These are phyloP conservation scores for Caenorhabditis parvicauda DNA, from an alignment of 2,888 invertebrate species.

Conservation along the genomic window DNA sequence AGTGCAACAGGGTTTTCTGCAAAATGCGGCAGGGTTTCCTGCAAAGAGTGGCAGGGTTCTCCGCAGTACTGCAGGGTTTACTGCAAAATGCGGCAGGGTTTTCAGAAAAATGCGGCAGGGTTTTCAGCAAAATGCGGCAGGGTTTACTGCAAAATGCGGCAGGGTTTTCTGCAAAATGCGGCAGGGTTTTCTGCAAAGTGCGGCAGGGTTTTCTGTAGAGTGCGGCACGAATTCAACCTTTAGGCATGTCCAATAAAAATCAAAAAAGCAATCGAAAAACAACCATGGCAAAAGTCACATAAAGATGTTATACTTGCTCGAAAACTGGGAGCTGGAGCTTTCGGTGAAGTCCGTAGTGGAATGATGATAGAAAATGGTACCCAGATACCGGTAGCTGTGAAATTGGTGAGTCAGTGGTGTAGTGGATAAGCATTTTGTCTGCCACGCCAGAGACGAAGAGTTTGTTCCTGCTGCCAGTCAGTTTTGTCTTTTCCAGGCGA, in stretches of 20 bases:
- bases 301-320: constrained; percentile 37
- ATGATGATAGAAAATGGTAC: too few species aligned
- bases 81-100: background rate
- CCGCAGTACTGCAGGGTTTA: background rate
- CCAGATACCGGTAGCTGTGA: constrained; percentile 15
- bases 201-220: constrained; percentile 3
- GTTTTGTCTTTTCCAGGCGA: too few species aligned
- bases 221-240: too few species aligned
- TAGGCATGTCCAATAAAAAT: constrained; percentile 4
- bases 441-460: too few species aligned
- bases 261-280: constrained; percentile 20
- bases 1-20: too few species aligned
- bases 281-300: constrained; percentile 46
- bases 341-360: constrained; percentile 47
- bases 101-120: background rate
- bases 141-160: background rate
- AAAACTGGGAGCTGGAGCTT: constrained; percentile 51
- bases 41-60: constrained; percentile 1
- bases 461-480: too few species aligned
- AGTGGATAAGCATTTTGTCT: too few species aligned
- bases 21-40: too few species aligned
- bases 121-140: background rate
- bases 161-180: background rate
- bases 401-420: constrained; percentile 10
- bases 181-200: background rate